These are phyloP conservation scores for Gymnobelideus leadbeateri DNA, from an alignment of 2,113 vertebrate species.

Conservation along the genomic window DNA sequence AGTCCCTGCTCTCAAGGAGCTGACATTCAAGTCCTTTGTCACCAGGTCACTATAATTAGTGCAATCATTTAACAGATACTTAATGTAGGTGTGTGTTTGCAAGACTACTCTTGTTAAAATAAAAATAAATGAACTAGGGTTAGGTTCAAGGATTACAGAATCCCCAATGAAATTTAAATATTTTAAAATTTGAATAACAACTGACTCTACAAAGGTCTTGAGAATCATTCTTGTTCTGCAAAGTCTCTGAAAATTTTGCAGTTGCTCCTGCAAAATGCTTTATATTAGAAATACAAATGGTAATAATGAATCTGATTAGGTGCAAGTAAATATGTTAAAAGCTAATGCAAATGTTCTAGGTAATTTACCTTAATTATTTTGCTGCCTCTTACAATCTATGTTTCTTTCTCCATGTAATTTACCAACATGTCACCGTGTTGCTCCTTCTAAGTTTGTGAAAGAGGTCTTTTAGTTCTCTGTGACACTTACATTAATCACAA, in stretches of 20 bases:
- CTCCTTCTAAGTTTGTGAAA: background rate
- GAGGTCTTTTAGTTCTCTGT: background rate
- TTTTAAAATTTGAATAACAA: slow-evolving; percentile 40
- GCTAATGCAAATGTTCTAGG: background rate
- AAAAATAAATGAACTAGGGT: background rate
- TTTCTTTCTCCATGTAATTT: background rate
- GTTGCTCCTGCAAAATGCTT: background rate
- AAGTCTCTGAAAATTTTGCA: slow-evolving; percentile 48
- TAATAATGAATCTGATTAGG: slow-evolving; percentile 5
- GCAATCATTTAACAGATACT: background rate
- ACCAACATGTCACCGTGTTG: background rate
- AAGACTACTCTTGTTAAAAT: background rate
- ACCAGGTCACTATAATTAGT: background rate
- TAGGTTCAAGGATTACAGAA: slow-evolving; percentile 32
- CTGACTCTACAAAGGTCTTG: background rate
- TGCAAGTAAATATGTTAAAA: slow-evolving; percentile 1
- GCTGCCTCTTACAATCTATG: accelerated
- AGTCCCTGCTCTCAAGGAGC: background rate
- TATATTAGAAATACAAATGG: background rate
- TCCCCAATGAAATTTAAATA: slow-evolving; percentile 2
- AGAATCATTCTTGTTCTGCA: slow-evolving; percentile 35
- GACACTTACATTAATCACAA: background rate
- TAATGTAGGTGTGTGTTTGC: background rate
- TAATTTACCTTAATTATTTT: background rate
- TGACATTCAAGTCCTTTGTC: background rate